phyloP scores from a whole-genome alignment of 2,888 invertebrate species.

The Spisula solida region DNA sequence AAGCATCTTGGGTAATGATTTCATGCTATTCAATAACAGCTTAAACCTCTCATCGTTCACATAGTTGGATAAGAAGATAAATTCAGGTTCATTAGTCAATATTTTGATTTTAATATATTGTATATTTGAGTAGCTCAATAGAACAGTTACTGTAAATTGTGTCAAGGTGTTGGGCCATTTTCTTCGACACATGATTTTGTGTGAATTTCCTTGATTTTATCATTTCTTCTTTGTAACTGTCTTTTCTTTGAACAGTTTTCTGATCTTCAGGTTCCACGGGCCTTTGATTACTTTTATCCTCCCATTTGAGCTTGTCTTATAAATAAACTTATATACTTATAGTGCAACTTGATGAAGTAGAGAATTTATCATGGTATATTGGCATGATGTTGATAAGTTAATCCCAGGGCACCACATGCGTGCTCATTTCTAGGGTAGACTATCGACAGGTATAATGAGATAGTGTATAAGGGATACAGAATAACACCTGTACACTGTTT shows the following conservation, averaged over 20 bases:
- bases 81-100: no score
- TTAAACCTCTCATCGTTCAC: no score
- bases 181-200: no score
- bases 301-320: no score
- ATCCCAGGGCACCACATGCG: neutral
- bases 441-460: neutral
- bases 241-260: neutral
- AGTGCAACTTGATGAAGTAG: neutral
- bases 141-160: no score
- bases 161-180: no score
- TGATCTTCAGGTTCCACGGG: neutral
- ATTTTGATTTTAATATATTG: no score
- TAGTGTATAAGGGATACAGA: neutral
- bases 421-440: neutral
- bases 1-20: constrained; percentile 33
- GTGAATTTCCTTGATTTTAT: neutral
- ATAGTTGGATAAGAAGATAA: no score
- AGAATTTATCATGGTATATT: neutral
- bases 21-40: no score
- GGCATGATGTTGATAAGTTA: neutral
- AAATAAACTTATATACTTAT: neutral
- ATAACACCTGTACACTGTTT: constrained; percentile 11
- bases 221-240: neutral
- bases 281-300: neutral
- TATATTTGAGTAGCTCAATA: no score